These are phyloP conservation scores for Epinotia bilunana DNA, from an alignment of 2,888 invertebrate species.

Conservation along the genomic window DNA sequence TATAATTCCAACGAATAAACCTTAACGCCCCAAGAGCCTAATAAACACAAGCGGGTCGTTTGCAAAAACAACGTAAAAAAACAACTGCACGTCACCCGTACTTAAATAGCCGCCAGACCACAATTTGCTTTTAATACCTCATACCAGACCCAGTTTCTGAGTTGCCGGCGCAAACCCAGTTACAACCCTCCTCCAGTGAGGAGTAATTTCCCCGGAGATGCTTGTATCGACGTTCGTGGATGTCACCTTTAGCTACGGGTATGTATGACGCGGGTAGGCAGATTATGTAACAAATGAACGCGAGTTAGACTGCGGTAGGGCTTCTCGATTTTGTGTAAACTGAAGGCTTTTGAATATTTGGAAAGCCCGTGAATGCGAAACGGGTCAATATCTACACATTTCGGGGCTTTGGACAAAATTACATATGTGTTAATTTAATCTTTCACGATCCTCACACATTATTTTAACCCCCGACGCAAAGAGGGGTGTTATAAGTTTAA, in stretches of 20 bases:
- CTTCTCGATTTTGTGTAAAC: background rate
- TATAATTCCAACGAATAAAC: constrained; percentile 45
- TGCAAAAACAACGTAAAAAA: constrained; percentile 29
- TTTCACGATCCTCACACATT: too few relatives aligned
- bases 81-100: constrained; percentile 12
- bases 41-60: constrained; percentile 41
- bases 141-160: constrained; percentile 54
- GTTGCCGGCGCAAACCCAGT: constrained; percentile 57
- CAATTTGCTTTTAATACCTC: constrained; percentile 60
- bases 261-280: constrained; percentile 27
- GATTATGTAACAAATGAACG: constrained; percentile 22
- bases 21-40: constrained; percentile 49
- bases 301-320: background rate
- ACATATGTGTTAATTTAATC: too few relatives aligned
- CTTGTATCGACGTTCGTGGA: constrained; percentile 61
- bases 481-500: too few relatives aligned
- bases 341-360: background rate
- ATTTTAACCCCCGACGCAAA: too few relatives aligned
- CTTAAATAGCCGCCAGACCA: constrained; percentile 51
- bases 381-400: background rate
- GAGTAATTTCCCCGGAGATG: constrained; percentile 71
- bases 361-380: background rate
- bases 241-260: constrained; percentile 33
- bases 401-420: too few relatives aligned
- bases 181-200: constrained; percentile 54